Base-by-base conservation (phyloP, 2,888 invertebrate genomes). In the Ferdinandea cuprea region DNA sequence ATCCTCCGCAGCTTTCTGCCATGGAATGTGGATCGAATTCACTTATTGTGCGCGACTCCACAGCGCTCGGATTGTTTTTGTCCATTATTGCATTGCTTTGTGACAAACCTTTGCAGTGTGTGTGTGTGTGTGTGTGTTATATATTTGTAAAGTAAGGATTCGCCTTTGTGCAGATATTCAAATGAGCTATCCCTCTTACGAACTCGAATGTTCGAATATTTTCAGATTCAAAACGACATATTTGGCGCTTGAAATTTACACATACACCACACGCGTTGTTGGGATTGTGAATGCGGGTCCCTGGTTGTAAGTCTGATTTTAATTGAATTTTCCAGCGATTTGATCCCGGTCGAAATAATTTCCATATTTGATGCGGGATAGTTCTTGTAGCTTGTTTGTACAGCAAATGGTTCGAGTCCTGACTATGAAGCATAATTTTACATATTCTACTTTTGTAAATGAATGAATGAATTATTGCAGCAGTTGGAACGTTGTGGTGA, bases 21-120 rank as follows among this genome's bases (percentile, higher is more conserved):
- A 25, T 52, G 63, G 69, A 76, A 71, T 81, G 69, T 71, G 80
- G 50, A 76, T 81, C 58, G 69, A 71, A 76, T 77, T 68, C 65
- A 21, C 69, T 81, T 74, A 73, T 74, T 74, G 68, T 68, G 68
- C 74, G 79, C 74, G 79, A 63, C 35, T 80, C 66, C 7, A 15
- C 11, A 63, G 46, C n/a, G n/a, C 42, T 73, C 15, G 46, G 42
- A 68, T 74, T 69, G 63, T 72, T 79, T 66, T 71, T 44, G 28
- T 21, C 65, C 40, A 19, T 61, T 48, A 66, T 42, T 80, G 74
- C 74, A 77, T 71, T 69, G 40, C 65, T 50, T 59, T 59, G 56
- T 74, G 69, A 68, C 52, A 66, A 66, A n/a, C 48, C 13, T 54
- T 17, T n/a, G 8, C 11, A 13, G 15, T 28, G 13, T 50, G 48